phyloP scores from a whole-genome alignment of 1,140 invertebrate genomes.

The Rhopalosiphum maidis region DNA sequence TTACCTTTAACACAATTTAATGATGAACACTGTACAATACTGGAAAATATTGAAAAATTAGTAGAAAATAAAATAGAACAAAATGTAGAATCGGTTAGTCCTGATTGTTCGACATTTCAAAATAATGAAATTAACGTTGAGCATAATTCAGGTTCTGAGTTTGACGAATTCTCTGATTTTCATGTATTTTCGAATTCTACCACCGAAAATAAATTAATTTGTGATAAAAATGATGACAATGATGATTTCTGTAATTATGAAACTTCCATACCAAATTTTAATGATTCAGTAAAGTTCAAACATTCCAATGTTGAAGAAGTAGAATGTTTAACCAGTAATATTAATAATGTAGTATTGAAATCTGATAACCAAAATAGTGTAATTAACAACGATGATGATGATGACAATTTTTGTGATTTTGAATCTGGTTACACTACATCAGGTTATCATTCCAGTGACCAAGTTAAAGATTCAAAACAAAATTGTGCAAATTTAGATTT shows the following conservation, averaged over 20 bases:
- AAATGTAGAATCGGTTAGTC: conserved; percentile 10
- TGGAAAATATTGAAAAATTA: background rate
- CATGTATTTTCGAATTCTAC: conserved; percentile 16
- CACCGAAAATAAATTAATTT: background rate
- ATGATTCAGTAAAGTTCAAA: background rate
- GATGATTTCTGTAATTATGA: conserved; percentile 1
- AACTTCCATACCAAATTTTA: background rate
- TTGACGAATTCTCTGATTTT: conserved; percentile 45
- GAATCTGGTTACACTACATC: conserved; percentile 18
- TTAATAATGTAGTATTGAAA: background rate
- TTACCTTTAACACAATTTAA: background rate
- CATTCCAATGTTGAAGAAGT: background rate
- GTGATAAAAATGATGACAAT: background rate
- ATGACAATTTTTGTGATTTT: conserved; percentile 48
- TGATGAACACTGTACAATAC: background rate
- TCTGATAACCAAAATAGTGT: background rate
- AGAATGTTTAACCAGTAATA: background rate
- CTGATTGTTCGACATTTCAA: background rate
- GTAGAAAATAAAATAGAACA: background rate
- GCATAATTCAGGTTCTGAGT: conserved; percentile 22
- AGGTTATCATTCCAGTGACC: background rate
- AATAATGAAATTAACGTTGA: background rate
- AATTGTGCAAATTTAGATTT: background rate
- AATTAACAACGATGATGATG: background rate
- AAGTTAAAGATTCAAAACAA: background rate